Evolutionary conservation across 2,113 vertebrate genomes (phyloP).

Genomic region (cat (Felis catus)): F.catus_Fca126_mat1.0 CM031420.1:117256501-117257000

Average conservation of each 20-base stretch:
- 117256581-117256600: background rate
- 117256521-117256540: background rate
- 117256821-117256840: background rate
- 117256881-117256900: background rate
- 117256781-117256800: background rate
- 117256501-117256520: background rate
- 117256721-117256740: background rate
- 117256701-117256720: background rate
- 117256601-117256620: background rate
- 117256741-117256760: background rate
- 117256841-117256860: background rate
- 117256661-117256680: conserved; percentile 11
- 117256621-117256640: background rate
- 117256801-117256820: background rate
- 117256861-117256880: background rate
- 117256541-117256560: conserved; percentile 11
- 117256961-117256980: background rate
- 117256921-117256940: background rate
- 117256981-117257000: background rate
- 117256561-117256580: conserved; percentile 20
- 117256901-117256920: background rate
- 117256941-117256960: background rate
- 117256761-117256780: background rate
- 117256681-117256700: background rate
- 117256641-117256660: background rate